Evolutionary conservation across 2,797 vertebrate species (phyloP).

Genomic region (Periophthalmus magnuspinnatus): DNA sequence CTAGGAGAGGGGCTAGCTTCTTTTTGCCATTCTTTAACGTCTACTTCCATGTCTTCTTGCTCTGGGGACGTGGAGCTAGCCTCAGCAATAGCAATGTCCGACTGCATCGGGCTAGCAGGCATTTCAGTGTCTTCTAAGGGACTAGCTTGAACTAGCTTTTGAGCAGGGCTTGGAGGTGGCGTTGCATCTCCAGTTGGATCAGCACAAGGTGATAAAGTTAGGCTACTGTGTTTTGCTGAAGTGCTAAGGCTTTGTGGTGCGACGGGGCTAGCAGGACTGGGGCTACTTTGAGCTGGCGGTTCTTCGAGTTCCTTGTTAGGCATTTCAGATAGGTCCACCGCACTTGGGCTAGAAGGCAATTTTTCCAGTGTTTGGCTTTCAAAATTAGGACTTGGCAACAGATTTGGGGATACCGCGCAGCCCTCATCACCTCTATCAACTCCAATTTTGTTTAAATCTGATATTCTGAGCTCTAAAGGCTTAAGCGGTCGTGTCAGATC

Average conservation of each 20-base stretch:
- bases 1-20: background rate
- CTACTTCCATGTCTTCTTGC: slow-evolving; percentile 23
- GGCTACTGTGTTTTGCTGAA: slow-evolving; percentile 58
- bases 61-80: slow-evolving; percentile 2
- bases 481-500: background rate
- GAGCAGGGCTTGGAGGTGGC: slow-evolving; percentile 4
- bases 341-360: slow-evolving; percentile 14
- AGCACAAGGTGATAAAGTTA: slow-evolving; percentile 35
- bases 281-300: slow-evolving; percentile 21
- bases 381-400: slow-evolving; percentile 17
- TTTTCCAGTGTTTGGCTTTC: slow-evolving; percentile 54
- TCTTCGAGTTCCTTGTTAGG: background rate
- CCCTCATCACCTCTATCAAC: background rate
- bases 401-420: background rate
- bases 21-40: slow-evolving; percentile 7
- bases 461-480: slow-evolving; percentile 10
- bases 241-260: slow-evolving; percentile 64
- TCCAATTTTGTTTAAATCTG: slow-evolving; percentile 1
- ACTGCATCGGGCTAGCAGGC: slow-evolving; percentile 23
- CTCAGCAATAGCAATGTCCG: slow-evolving; percentile 7
- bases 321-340: slow-evolving; percentile 10
- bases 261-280: background rate
- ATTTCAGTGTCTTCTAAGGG: slow-evolving; percentile 24
- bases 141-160: slow-evolving; percentile 22
- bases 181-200: slow-evolving; percentile 18